Conservation (phyloP, 2,113 vertebrate species). For the Nothobranchius furzeri region DNA sequence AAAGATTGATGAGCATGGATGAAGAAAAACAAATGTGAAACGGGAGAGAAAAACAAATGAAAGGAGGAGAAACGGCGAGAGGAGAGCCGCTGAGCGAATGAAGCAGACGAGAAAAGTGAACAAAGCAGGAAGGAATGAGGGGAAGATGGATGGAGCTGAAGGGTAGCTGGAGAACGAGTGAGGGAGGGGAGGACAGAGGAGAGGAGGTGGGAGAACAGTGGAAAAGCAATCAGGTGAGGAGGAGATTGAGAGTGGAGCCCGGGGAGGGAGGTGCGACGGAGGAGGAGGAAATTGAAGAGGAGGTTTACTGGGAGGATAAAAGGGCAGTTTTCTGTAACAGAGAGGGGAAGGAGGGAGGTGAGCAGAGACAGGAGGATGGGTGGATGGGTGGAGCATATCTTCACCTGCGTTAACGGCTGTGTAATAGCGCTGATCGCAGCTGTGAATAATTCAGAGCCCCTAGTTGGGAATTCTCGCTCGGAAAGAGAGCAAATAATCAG, state of each 20-base stretch:
- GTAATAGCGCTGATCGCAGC: constrained; percentile 67
- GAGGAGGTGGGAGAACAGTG: constrained; percentile 19
- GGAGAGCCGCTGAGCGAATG: neutral
- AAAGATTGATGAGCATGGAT: constrained; percentile 53
- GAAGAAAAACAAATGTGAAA: constrained; percentile 54
- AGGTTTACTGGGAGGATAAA: constrained; percentile 44
- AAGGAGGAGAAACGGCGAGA: constrained; percentile 11
- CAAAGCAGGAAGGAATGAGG: constrained; percentile 44
- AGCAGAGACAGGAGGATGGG: constrained; percentile 47
- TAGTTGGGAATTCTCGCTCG: constrained; percentile 56
- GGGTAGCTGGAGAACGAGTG: constrained; percentile 31
- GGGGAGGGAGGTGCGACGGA: constrained; percentile 28
- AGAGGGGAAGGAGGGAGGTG: constrained; percentile 40
- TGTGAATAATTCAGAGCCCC: constrained; percentile 71
- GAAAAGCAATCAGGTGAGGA: constrained; percentile 30
- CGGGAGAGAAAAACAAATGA: constrained; percentile 51
- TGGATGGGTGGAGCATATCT: constrained; percentile 47
- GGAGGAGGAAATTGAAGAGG: constrained; percentile 53
- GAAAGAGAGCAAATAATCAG: constrained; percentile 24
- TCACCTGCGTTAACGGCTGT: constrained; percentile 62
- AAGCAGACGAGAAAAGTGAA: constrained; percentile 37
- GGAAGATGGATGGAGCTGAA: constrained; percentile 46
- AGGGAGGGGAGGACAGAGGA: constrained; percentile 32
- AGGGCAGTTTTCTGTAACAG: constrained; percentile 50
- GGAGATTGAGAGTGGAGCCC: constrained; percentile 20